Evolutionary conservation across 1,140 invertebrate genomes (phyloP), one percentile per base, ranked within the genome.

Genomic region (Caenorhabditis latens): DNA sequence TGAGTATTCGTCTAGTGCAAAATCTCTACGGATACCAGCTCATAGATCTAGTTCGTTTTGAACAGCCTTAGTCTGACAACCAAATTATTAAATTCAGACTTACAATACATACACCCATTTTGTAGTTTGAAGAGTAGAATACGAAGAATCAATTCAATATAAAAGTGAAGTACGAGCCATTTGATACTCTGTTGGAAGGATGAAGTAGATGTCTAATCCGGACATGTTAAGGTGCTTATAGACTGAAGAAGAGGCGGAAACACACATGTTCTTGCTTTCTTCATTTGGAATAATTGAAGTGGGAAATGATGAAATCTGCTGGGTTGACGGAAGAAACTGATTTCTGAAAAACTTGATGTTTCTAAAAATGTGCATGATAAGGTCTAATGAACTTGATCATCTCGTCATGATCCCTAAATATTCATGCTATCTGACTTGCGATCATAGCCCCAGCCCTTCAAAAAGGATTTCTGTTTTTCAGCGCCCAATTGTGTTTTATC

Each of bases 21-120:
- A 32, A 32, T 32, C 32, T 32, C 32, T 32, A 32, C 32, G 32
- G 32, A 32, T 32, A 32, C 32, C 32, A 32, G 32, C 32, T 32
- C 32, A 32, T 32, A 32, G 32, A 32, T 32, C 32, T 32, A 32
- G 32, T 32, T 32, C 32, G 32, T 32, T 32, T 32, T 32, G 32
- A 32, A 32, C 32, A 32, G 2, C 32, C 32, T 32, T 2, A 32
- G 32, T 32, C 32, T 32, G 32, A 32, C 0, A 32, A 32, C 32
- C 32, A n/a, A 58, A 21, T 53, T 2, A n/a, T n/a, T n/a, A n/a
- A n/a, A n/a, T n/a, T n/a, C n/a, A 50, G 53, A 79, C 71, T 79
- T 79, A 79, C 71, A 79, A 79, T 79, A 32, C 71, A 79, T 79
- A 79, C 71, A 48, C 71, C 71, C 71, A 79, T 79, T n/a, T 46